These are phyloP conservation scores for Patella caerulea DNA, from an alignment of 2,888 invertebrate species.

Conservation along the genomic window DNA sequence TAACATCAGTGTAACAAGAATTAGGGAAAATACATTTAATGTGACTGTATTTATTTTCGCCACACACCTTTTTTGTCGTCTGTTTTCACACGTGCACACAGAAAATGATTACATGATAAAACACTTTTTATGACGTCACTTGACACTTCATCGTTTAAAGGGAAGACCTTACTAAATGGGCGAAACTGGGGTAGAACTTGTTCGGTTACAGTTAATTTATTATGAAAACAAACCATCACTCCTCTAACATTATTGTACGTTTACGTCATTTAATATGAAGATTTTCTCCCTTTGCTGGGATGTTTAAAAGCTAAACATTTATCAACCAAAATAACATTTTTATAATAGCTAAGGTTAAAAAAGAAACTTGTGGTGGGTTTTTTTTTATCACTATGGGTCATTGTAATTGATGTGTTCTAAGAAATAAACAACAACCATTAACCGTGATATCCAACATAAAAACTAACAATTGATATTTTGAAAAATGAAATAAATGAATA, in stretches of 20 bases:
- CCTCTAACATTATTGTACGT: background rate
- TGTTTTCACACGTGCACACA: constrained; percentile 15
- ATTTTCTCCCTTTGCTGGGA: no score
- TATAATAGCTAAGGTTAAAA: no score
- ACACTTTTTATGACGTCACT: constrained; percentile 10
- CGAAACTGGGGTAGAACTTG: background rate
- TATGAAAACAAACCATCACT: background rate
- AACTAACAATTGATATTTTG: no score
- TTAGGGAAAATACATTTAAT: constrained; percentile 17
- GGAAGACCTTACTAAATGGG: background rate
- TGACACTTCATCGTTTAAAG: background rate
- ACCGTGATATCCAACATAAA: no score
- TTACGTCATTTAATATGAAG: no score
- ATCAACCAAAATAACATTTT: no score
- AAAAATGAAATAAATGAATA: no score
- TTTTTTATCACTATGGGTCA: no score
- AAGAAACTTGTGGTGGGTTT: no score
- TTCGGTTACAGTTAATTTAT: constrained; percentile 6
- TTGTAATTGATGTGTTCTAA: no score
- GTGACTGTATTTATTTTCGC: constrained; percentile 22
- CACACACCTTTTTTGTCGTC: constrained; percentile 22
- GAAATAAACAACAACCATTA: no score
- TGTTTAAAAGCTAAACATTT: no score
- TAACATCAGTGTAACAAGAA: constrained; percentile 14
- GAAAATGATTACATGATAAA: constrained; percentile 8